These are phyloP conservation scores for Microplitis demolitor DNA, from an alignment of 1,140 invertebrate genomes.

Conservation along the genomic window DNA sequence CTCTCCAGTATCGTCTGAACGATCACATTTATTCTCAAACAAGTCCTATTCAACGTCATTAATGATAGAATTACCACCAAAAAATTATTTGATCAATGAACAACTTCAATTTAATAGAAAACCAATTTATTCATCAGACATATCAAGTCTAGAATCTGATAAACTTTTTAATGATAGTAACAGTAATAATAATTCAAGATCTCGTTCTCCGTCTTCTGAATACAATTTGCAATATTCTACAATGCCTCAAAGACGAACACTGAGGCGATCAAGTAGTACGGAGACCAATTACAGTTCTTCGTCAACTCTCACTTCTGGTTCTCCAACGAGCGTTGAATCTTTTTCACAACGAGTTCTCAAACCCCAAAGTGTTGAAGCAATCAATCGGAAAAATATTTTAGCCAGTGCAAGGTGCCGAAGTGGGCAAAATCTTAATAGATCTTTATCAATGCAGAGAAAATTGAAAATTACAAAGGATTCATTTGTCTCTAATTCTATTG, in stretches of 20 bases:
- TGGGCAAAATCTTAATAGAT: conserved; percentile 72
- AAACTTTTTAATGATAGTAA: conserved; percentile 57
- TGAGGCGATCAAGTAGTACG: conserved; percentile 49
- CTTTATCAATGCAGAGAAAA: conserved; percentile 70
- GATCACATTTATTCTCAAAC: conserved; percentile 49
- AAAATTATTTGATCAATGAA: conserved; percentile 27
- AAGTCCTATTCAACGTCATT: conserved; percentile 43
- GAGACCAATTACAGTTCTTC: conserved; percentile 50
- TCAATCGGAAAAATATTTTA: conserved; percentile 84
- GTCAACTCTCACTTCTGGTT: conserved; percentile 70
- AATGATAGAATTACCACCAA: conserved; percentile 37
- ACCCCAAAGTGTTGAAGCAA: conserved; percentile 77
- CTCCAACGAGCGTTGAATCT: conserved; percentile 65
- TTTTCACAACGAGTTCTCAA: conserved; percentile 70
- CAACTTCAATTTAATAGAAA: conserved; percentile 12
- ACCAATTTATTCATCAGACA: conserved; percentile 49
- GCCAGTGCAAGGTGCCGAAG: conserved; percentile 84
- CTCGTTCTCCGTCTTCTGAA: conserved; percentile 62
- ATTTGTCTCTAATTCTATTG: conserved; percentile 47
- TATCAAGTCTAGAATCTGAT: conserved; percentile 50
- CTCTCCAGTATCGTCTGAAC: conserved; percentile 59
- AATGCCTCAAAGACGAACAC: conserved; percentile 62
- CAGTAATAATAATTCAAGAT: conserved; percentile 38
- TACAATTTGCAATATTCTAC: conserved; percentile 62
- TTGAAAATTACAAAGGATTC: conserved; percentile 61